These are phyloP conservation scores for Cydia pomonella DNA, from an alignment of 1,140 invertebrate species.

Conservation along the genomic window DNA sequence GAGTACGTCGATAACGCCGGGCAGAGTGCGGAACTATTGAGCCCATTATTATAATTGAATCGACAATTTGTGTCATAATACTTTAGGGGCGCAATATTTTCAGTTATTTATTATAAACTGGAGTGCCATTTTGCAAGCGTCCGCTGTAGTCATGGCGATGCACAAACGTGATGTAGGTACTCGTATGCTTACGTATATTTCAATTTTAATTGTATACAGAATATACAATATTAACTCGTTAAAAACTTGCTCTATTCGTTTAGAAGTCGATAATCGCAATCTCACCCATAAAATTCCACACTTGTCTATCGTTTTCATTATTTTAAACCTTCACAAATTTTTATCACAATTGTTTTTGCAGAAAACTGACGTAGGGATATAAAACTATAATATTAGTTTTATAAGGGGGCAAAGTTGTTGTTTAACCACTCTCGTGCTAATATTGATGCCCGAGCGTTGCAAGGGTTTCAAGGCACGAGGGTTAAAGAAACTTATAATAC, in stretches of 20 bases:
- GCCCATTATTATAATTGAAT: conserved; percentile 33
- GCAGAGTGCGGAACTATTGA: conserved; percentile 30
- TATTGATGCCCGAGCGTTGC: no score
- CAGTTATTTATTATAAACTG: conserved; percentile 18
- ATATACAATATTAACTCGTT: background rate
- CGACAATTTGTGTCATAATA: conserved; percentile 32
- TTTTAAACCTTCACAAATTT: no score
- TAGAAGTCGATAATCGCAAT: no score
- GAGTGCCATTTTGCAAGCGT: background rate
- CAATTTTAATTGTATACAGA: background rate
- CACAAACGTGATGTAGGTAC: background rate
- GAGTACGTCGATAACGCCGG: background rate
- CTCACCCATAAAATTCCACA: no score
- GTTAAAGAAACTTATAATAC: no score
- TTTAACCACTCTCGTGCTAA: no score
- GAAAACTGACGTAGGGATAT: no score
- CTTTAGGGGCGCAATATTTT: conserved; percentile 28
- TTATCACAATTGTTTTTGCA: no score
- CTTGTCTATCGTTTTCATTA: no score
- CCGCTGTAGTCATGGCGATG: background rate
- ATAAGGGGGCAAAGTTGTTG: no score
- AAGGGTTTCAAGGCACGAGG: no score
- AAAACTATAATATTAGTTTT: no score
- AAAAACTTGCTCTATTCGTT: background rate
- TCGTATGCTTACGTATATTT: background rate